Base-by-base conservation (phyloP, 37 sponge, comb jelly and placozoan genomes). In the Cladorhizidae sp. region DNA sequence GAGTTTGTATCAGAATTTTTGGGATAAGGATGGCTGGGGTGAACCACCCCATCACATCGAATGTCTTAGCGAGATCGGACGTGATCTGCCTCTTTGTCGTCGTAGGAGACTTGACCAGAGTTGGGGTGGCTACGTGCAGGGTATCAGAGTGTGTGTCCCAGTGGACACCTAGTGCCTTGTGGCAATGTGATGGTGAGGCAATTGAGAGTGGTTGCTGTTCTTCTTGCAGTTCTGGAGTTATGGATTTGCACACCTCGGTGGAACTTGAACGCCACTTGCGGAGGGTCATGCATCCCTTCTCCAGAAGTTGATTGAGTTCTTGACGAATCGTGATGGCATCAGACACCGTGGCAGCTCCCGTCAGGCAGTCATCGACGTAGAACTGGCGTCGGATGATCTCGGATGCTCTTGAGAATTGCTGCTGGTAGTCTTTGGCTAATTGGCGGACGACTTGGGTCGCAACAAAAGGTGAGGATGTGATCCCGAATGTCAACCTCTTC, bases 311-410 rank as follows among this genome's bases (percentile, higher is more conserved):
- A 21, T 78, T 67, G 3, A 78, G 51, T 40, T 78, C 29, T 11
- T n/a, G 15, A 11, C 43, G 65, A 26, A 78, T 14, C 32, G 40
- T 51, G n/a, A 42, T 62, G 6, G 67, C 79, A 43, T 42, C 8
- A 9, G 14, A 12, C 11, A 65, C 50, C 14, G 45, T 28, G 51
- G 64, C 51, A 43, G 67, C 79, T 29, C 67, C 79, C 25, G 79
- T 78, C n/a, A 78, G 51, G n/a, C 79, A 12, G 32, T 78, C 79
- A 64, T 78, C 79, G 7, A 78, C 79, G 63, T 41, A 71, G 71
- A 71, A 71, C 1, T 43, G 41, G 3, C 8, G 3, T 2, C 41
- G 2, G 1, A 42, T 52, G 3, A 61, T 64, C 28, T 67, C 25
- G 31, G 79, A 64, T 17, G 79, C 79, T 26, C 8, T 45, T 49